Base-by-base conservation (phyloP, 1,140 invertebrate genomes). In the Dufourea novaeangliae region DNA sequence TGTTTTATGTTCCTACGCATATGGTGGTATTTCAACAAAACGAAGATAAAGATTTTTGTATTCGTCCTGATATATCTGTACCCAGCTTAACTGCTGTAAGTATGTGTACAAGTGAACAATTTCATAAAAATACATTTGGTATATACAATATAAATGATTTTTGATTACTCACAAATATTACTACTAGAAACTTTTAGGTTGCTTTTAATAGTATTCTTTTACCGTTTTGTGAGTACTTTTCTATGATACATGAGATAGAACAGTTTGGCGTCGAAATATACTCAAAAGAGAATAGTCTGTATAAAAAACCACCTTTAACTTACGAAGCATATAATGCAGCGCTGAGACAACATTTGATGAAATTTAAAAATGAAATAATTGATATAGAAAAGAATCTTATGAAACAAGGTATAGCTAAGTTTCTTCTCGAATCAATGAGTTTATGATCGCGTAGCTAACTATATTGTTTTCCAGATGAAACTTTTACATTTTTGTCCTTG, bases 401-500 rank as follows among this genome's bases (percentile, higher is more conserved):
- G 80, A 88, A 87, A 22, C 91, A 92, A 89, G 87, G 91, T 92
- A 85, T 78, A 61, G 54, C 8, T 52, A 75, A 84, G 32, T 4
- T 83, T 70, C 25, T 39, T 46, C 50, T 14, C 69, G 57, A 59
- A 54, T 56, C 27, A 72, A 17, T 64, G 54, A 69, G 41, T 54
- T 57, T 73, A 52, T 59, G 44, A 78, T 44, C 59, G 52, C 57
- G 10, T 34, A 66, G 27, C 50, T 73, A 57, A 82, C 69, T 79
- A 34, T 66, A 63, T 70, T 39, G 61, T 52, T 50, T 67, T 66
- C 69, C 52, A 91, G 90, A 90, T 66, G 73, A 81, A 52, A 87
- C 77, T 32, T 79, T 87, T 39, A 94, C 93, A 12, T 83, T 94
- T 41, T 57, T 94, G 5, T 89, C 89, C 34, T 77, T 94, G 25